These are phyloP conservation scores for Cyclophora albipunctata DNA, from an alignment of 2,888 invertebrate genomes.

Conservation along the genomic window DNA sequence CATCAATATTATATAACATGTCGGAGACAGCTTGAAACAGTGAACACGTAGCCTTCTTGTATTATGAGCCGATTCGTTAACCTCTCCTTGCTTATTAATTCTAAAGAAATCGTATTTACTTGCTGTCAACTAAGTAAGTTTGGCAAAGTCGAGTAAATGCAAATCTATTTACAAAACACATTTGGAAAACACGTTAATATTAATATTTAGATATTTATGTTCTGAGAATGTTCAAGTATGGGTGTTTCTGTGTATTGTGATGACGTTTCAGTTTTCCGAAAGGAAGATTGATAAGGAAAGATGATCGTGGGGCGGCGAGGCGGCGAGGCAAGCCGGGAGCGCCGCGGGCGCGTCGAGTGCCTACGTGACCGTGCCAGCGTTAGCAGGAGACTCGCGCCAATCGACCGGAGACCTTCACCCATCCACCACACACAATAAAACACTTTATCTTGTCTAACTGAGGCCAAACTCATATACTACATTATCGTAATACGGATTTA, in stretches of 20 bases:
- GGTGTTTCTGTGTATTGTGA: conserved; percentile 11
- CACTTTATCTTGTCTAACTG: conserved; percentile 22
- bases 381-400: conserved; percentile 16
- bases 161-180: no score
- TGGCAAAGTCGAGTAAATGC: no score
- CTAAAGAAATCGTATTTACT: not conserved
- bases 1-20: conserved; percentile 17
- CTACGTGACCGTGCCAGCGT: conserved; percentile 55
- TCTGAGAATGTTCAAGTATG: conserved; percentile 8
- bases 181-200: no score
- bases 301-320: conserved; percentile 1
- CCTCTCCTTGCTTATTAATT: not conserved
- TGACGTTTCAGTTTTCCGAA: conserved; percentile 11
- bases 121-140: not conserved
- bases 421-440: conserved; percentile 15
- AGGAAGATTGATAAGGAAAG: conserved; percentile 7
- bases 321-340: not conserved
- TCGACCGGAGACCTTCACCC: conserved; percentile 39
- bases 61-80: not conserved
- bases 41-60: not conserved
- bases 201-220: conserved; percentile 1
- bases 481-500: conserved; percentile 15
- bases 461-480: conserved; percentile 12
- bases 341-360: conserved; percentile 18
- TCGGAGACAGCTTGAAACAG: conserved; percentile 1